Conservation (phyloP, 2,113 vertebrate species). For the Philantomba maxwellii region DNA sequence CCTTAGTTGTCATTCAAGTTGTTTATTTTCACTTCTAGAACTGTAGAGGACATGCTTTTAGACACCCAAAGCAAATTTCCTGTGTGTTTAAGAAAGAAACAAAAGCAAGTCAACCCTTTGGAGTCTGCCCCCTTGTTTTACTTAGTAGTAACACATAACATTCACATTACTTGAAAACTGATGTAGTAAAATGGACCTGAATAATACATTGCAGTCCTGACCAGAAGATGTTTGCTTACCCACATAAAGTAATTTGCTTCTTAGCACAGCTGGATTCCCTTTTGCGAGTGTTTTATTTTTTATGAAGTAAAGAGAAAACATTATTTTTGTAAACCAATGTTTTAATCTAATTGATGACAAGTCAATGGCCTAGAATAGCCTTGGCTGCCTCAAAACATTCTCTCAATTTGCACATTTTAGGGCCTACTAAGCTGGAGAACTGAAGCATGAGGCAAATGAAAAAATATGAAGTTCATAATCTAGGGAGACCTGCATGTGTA, state of each 20-base stretch:
- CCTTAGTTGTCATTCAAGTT: background rate
- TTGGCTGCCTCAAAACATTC: slow-evolving; percentile 89
- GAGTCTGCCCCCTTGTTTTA: slow-evolving; percentile 67
- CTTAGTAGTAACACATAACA: slow-evolving; percentile 76
- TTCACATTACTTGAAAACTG: slow-evolving; percentile 85
- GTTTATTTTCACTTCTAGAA: background rate
- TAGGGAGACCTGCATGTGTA: slow-evolving; percentile 85
- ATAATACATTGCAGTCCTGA: slow-evolving; percentile 93
- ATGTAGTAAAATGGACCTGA: slow-evolving; percentile 88
- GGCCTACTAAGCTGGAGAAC: slow-evolving; percentile 89
- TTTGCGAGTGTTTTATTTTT: slow-evolving; percentile 94
- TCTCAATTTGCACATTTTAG: slow-evolving; percentile 95
- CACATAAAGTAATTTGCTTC: slow-evolving; percentile 92
- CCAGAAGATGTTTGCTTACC: slow-evolving; percentile 93
- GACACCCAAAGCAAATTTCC: background rate
- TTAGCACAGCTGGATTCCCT: slow-evolving; percentile 93
- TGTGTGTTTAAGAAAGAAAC: background rate
- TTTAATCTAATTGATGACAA: slow-evolving; percentile 92
- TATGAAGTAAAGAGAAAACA: slow-evolving; percentile 91
- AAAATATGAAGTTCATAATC: slow-evolving; percentile 88
- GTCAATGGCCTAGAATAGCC: slow-evolving; percentile 86
- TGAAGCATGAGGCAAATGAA: slow-evolving; percentile 91
- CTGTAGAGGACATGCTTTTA: background rate
- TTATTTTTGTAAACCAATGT: slow-evolving; percentile 88
- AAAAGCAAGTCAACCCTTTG: slow-evolving; percentile 58